Conservation (phyloP, 2,888 invertebrate genomes). For the Eilema griseolum region DNA sequence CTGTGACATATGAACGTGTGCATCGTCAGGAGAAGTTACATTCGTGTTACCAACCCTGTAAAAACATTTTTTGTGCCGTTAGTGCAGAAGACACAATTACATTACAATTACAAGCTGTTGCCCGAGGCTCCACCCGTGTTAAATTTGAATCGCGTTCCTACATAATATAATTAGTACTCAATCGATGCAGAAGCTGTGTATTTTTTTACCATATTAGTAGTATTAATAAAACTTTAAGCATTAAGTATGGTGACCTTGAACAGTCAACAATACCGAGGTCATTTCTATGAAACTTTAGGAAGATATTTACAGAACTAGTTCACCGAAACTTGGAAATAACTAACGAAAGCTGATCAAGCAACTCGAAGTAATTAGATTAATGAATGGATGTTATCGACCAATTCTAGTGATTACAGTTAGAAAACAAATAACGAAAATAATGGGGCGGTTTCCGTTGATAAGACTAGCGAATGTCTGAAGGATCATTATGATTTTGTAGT, state of each 20-base stretch:
- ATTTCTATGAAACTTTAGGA: background rate
- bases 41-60: too few species aligned
- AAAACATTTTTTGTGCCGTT: too few species aligned
- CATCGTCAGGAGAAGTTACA: too few species aligned
- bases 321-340: background rate
- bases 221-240: too few species aligned
- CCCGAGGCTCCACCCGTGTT: too few species aligned
- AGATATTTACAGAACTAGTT: background rate
- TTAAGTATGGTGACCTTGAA: background rate
- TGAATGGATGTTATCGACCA: background rate
- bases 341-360: background rate
- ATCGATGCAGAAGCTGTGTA: background rate
- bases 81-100: too few species aligned
- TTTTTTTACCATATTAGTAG: background rate
- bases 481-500: too few species aligned
- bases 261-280: background rate
- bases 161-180: too few species aligned
- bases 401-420: slow-evolving; percentile 2
- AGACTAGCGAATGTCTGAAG: background rate
- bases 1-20: too few species aligned
- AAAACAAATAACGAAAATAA: slow-evolving; percentile 4
- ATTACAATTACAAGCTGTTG: too few species aligned
- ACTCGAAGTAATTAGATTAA: background rate
- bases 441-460: background rate
- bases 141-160: too few species aligned